A percentile compares a stretch with the other conserved stretches of the same genome.
Conservation (phyloP, 1,140 invertebrate species). For the Drosophila sproati region DNA sequence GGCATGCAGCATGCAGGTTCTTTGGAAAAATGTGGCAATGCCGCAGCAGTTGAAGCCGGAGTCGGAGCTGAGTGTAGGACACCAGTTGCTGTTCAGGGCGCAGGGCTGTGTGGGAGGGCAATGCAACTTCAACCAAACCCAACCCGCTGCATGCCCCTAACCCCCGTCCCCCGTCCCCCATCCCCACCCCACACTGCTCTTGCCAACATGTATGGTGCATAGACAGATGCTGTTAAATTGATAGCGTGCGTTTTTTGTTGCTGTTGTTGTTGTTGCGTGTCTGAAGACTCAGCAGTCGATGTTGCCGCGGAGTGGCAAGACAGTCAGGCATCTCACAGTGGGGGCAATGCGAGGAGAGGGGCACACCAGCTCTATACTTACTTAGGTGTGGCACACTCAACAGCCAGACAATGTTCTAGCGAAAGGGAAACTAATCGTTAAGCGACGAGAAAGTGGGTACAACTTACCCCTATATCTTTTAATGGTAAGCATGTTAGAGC, state of each 20-base stretch:
- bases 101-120: slow-evolving; percentile 51
- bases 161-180: neutral
- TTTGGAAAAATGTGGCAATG: neutral
- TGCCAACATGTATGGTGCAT: slow-evolving; percentile 58
- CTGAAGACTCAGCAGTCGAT: slow-evolving; percentile 26
- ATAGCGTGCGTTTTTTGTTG: slow-evolving; percentile 64
- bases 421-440: slow-evolving; percentile 46
- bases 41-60: slow-evolving; percentile 15
- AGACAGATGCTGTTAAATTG: slow-evolving; percentile 82
- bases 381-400: slow-evolving; percentile 47
- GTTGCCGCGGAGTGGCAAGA: neutral
- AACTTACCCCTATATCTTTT: slow-evolving; percentile 72
- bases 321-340: slow-evolving; percentile 9
- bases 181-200: neutral
- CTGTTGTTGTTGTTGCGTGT: slow-evolving; percentile 53
- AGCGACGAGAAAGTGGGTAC: slow-evolving; percentile 26
- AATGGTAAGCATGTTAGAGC: slow-evolving; percentile 61
- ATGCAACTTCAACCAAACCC: slow-evolving; percentile 17
- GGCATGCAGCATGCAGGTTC: neutral
- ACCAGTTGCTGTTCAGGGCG: slow-evolving; percentile 31
- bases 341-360: slow-evolving; percentile 31
- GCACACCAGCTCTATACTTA: slow-evolving; percentile 35
- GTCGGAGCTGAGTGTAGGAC: slow-evolving; percentile 35
- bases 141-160: neutral
- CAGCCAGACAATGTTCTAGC: slow-evolving; percentile 33